A percentile compares a stretch with the other conserved stretches of the same genome.
Evolutionary conservation across 2,797 vertebrate species (phyloP).

Genomic region (Podarcis siculus): DNA sequence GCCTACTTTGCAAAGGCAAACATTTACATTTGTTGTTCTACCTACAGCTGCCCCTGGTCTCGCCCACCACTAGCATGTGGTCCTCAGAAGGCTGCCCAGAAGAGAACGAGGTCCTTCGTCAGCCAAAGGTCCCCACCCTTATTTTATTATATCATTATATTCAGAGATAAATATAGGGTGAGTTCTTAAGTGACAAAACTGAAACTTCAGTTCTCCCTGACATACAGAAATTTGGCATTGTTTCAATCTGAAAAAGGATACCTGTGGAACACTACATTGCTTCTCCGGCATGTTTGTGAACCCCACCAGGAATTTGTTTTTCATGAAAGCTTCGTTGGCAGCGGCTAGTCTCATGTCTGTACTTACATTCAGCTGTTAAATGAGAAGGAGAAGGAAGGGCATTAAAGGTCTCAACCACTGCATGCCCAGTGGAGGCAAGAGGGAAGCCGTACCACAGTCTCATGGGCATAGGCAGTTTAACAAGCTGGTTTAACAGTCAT

Average conservation of each 20-base stretch:
- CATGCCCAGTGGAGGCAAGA: too few relatives aligned
- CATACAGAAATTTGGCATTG: background rate
- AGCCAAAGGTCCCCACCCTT: too few relatives aligned
- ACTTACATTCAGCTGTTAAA: conserved; percentile 76
- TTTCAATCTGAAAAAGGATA: conserved; percentile 58
- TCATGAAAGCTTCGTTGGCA: conserved; percentile 77
- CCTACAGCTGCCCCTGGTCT: too few relatives aligned
- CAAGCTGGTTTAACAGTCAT: too few relatives aligned
- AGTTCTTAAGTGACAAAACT: background rate
- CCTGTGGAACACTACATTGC: conserved; percentile 73
- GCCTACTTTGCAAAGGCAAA: too few relatives aligned
- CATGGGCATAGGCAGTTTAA: too few relatives aligned
- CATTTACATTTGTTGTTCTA: too few relatives aligned
- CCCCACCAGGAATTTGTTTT: conserved; percentile 76
- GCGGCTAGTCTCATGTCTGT: conserved; percentile 80
- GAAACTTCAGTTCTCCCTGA: background rate
- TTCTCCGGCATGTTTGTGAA: conserved; percentile 73
- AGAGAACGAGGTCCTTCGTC: too few relatives aligned
- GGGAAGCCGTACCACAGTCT: background rate
- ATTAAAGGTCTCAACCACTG: too few relatives aligned
- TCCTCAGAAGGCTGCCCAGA: too few relatives aligned
- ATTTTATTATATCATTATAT: background rate
- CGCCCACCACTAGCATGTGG: too few relatives aligned
- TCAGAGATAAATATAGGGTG: background rate
- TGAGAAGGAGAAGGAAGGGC: background rate